These are phyloP conservation scores for Campylorhamphus procurvoides DNA, from an alignment of 2,113 vertebrate genomes.

Conservation along the genomic window DNA sequence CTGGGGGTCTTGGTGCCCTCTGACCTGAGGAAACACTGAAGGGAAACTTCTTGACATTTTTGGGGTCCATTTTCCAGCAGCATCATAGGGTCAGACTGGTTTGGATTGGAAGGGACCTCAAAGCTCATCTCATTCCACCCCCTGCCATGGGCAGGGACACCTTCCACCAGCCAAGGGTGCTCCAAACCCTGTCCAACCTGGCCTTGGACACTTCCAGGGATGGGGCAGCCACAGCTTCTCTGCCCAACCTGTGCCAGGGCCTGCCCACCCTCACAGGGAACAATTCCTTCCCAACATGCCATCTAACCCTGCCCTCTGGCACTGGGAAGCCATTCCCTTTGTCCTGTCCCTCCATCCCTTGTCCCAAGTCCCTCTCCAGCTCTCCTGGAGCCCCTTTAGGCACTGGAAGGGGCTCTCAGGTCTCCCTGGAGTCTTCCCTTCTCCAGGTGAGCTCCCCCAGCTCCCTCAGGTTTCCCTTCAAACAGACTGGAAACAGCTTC, in stretches of 20 bases:
- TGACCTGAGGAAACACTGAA: neutral
- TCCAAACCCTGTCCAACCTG: neutral
- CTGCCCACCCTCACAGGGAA: fast-evolving
- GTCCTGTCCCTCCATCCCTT: neutral
- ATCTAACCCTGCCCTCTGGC: neutral
- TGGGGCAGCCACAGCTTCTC: neutral
- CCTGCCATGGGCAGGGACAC: neutral
- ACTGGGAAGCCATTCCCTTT: neutral
- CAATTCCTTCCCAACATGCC: neutral
- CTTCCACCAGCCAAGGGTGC: fast-evolving
- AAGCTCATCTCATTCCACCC: fast-evolving
- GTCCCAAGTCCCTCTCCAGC: neutral
- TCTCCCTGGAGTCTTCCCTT: neutral
- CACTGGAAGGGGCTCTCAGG: fast-evolving
- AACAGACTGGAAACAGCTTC: neutral
- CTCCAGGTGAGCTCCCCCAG: neutral
- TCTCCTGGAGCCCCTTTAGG: neutral
- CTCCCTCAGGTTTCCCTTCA: neutral
- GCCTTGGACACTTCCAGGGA: neutral
- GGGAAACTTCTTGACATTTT: neutral
- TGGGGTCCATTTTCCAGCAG: neutral
- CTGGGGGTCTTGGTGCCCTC: neutral
- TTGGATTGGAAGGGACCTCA: neutral
- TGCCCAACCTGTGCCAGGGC: neutral
- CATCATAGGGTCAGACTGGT: neutral